These are phyloP conservation scores for Microplitis manilae DNA, from an alignment of 2,888 invertebrate genomes.

Conservation along the genomic window DNA sequence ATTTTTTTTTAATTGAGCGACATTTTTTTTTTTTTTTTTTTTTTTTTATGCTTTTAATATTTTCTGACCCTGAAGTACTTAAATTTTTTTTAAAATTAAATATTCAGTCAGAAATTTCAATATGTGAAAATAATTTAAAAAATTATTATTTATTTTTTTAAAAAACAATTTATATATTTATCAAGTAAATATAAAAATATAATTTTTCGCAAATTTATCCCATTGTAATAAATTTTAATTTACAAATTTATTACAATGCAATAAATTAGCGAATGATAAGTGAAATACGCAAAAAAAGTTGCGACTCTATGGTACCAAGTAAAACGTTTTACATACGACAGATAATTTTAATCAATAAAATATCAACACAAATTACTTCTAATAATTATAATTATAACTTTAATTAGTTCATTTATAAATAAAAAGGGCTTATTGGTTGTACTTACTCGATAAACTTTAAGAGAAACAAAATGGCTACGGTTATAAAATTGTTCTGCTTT, in stretches of 20 bases:
- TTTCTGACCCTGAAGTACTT: background rate
- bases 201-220: background rate
- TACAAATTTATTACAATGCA: background rate
- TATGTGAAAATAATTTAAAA: background rate
- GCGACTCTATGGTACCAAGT: too few species aligned
- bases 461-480: constrained; percentile 70
- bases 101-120: background rate
- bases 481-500: constrained; percentile 48
- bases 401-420: background rate
- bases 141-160: background rate
- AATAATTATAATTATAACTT: background rate
- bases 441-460: constrained; percentile 68
- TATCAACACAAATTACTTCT: background rate
- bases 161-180: background rate
- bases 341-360: background rate
- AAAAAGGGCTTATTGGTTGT: constrained; percentile 50
- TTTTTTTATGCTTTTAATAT: background rate
- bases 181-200: background rate
- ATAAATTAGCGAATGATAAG: background rate
- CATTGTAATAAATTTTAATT: background rate
- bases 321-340: background rate
- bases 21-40: background rate
- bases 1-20: background rate
- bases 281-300: background rate
- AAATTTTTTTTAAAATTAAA: too few species aligned